A percentile compares a stretch with the other conserved stretches of the same genome.
Conservation (phyloP, 2,888 invertebrate genomes). For the Alsophila aescularia region DNA sequence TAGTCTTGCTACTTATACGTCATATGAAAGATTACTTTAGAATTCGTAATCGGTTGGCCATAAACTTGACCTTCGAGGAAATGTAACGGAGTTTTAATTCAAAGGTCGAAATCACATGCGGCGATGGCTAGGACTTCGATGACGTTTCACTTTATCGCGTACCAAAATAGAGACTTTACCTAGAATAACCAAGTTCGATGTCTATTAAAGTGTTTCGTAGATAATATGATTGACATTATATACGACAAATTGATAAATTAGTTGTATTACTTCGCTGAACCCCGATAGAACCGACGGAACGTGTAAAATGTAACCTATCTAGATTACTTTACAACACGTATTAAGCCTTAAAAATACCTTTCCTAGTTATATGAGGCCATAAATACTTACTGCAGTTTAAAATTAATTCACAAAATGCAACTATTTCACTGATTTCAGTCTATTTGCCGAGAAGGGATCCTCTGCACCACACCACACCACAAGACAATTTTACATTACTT, state of each 20-base stretch:
- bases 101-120: slow-evolving; percentile 65
- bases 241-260: slow-evolving; percentile 43
- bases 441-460: slow-evolving; percentile 61
- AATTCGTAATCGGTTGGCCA: slow-evolving; percentile 42
- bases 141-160: slow-evolving; percentile 46
- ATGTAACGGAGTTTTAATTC: slow-evolving; percentile 53
- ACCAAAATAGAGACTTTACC: slow-evolving; percentile 7
- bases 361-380: slow-evolving; percentile 6
- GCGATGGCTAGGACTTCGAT: slow-evolving; percentile 38
- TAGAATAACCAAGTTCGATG: background rate
- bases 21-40: slow-evolving; percentile 4
- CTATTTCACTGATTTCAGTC: slow-evolving; percentile 65
- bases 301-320: slow-evolving; percentile 51
- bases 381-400: slow-evolving; percentile 68
- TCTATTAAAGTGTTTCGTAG: background rate
- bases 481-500: slow-evolving; percentile 68
- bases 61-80: slow-evolving; percentile 76
- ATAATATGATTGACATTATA: slow-evolving; percentile 3
- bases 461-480: slow-evolving; percentile 71
- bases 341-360: slow-evolving; percentile 1
- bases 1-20: slow-evolving; percentile 1
- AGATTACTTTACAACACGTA: background rate
- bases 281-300: slow-evolving; percentile 59
- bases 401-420: slow-evolving; percentile 64
- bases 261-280: slow-evolving; percentile 63